Base-by-base conservation (phyloP, 2,797 vertebrate genomes). In the Avahi laniger region DNA sequence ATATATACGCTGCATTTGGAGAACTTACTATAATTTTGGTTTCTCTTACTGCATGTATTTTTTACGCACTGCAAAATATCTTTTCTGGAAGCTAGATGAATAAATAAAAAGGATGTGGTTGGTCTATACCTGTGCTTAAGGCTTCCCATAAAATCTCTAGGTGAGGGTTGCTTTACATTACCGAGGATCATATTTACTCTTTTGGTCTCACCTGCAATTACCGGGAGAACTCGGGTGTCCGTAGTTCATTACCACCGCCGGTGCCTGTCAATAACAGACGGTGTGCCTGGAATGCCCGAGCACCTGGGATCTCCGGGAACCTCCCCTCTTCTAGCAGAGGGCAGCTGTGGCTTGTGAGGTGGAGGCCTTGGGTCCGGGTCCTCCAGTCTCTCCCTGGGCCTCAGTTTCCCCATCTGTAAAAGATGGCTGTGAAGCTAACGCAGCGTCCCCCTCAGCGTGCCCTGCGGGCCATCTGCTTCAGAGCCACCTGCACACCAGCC, bases 131-230 rank as follows among this genome's bases (percentile, higher is more conserved):
- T 43, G 2, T 20, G 69, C 57, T 46, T 80, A 54, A 69, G 41
- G 43, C 50, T 61, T 72, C n/a, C 1, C 4, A 1, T 33, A 24
- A 73, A 80, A 59, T 82, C 33, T 75, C 50, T 9, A 2, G 35
- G 48, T 48, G 65, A 76, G 73, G 22, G 2, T 57, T 50, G 65
- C 48, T 86, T 89, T 52, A 20, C 54, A 7, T 89, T 86, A 83
- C 67, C 20, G 86, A 93, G 50, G n/a, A 59, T 87, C 35, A 65
- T 76, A 82, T 70, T 91, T 80, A 61, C 63, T 81, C 93, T 80
- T 76, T 83, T 18, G 50, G 54, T 52, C n/a, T 96, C 75, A 63
- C 83, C 76, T 93, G 91, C 63, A 73, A 28, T 94, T 61, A 75
- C 10, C 30, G n/a, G 41, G 76, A 88, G 87, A 94, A 41, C 89